Conservation (phyloP, 2,797 vertebrate genomes). For the Arnoldichthys spilopterus region DNA sequence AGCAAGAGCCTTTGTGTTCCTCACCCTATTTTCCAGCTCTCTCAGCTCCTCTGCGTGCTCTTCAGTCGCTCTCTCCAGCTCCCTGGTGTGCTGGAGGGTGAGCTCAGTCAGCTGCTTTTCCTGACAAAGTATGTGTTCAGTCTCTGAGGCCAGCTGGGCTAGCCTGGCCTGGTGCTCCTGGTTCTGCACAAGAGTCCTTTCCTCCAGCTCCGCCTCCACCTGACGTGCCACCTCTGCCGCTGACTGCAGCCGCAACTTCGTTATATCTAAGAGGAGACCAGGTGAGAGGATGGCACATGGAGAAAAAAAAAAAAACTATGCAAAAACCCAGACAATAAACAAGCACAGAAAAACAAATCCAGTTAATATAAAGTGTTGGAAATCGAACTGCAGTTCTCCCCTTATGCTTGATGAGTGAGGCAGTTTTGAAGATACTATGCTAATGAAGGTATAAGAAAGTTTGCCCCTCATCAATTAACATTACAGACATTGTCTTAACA, state of each 20-base stretch:
- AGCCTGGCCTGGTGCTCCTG: constrained; percentile 74
- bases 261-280: constrained; percentile 73
- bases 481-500: too few species aligned
- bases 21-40: constrained; percentile 72
- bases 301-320: background rate
- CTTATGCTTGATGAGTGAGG: too few species aligned
- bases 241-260: constrained; percentile 67
- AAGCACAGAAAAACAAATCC: background rate
- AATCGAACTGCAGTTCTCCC: background rate
- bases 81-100: constrained; percentile 70
- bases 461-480: too few species aligned
- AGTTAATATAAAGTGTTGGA: too few species aligned
- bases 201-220: constrained; percentile 77
- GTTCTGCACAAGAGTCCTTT: constrained; percentile 66
- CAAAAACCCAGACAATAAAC: background rate
- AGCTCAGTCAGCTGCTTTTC: constrained; percentile 73
- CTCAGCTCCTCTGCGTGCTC: constrained; percentile 66
- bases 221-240: constrained; percentile 71
- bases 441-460: too few species aligned
- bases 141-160: constrained; percentile 61
- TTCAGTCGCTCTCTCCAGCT: constrained; percentile 66
- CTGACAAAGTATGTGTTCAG: constrained; percentile 68
- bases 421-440: too few species aligned
- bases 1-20: background rate
- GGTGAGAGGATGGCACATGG: background rate